These are phyloP conservation scores for Odocoileus hemionus DNA, from an alignment of 2,113 vertebrate species.

Conservation along the genomic window DNA sequence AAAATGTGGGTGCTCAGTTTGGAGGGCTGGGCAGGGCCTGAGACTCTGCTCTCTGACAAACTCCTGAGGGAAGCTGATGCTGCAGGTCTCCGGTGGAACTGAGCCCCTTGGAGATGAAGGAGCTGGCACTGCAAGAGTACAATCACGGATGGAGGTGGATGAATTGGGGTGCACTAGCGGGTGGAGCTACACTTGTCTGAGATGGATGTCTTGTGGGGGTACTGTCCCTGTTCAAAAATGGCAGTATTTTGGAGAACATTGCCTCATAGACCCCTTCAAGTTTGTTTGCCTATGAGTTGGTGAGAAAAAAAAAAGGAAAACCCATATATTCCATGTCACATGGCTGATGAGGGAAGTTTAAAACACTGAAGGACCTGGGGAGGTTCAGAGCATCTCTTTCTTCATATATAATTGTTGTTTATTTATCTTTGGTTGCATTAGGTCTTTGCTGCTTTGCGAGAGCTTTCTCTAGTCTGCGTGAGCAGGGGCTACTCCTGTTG, in stretches of 20 bases:
- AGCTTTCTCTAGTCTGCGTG: background rate
- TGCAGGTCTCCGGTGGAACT: too few relatives aligned
- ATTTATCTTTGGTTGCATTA: background rate
- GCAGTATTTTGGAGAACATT: background rate
- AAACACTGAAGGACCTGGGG: background rate
- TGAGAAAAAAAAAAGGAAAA: background rate
- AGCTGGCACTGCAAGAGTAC: too few relatives aligned
- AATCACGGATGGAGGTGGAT: fast-evolving
- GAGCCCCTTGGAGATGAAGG: background rate
- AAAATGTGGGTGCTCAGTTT: background rate
- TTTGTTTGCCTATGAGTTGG: background rate
- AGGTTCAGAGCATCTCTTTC: background rate
- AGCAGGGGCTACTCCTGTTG: background rate
- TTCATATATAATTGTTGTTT: background rate
- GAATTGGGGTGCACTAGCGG: fast-evolving
- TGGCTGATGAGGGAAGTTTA: too few relatives aligned
- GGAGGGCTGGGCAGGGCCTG: background rate
- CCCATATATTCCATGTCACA: fast-evolving
- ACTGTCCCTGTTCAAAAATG: background rate
- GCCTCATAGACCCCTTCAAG: background rate
- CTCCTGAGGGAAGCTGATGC: background rate
- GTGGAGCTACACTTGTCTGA: background rate
- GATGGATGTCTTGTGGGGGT: background rate
- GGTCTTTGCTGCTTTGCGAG: background rate
- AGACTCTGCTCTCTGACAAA: background rate